Conservation (phyloP, 2,888 invertebrate species). For the Sesamia inferens region DNA sequence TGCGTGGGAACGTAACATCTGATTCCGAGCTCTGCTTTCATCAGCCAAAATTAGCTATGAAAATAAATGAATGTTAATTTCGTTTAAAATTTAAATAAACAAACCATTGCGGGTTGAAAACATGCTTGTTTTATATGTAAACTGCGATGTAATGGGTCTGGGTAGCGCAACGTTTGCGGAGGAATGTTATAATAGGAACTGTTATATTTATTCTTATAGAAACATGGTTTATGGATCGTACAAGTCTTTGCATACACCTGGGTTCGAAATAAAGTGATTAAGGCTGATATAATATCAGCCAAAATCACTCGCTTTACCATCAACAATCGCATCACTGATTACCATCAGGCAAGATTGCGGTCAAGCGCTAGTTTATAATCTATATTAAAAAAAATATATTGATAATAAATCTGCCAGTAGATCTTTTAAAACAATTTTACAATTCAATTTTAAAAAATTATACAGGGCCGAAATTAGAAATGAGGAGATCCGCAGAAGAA, state of each 20-base stretch:
- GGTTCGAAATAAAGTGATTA: neutral
- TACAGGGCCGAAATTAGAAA: too few relatives aligned
- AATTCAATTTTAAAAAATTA: too few relatives aligned
- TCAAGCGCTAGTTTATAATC: too few relatives aligned
- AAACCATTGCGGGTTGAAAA: conserved; percentile 27
- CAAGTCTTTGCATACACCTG: conserved; percentile 14
- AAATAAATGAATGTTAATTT: conserved; percentile 56
- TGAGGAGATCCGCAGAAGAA: too few relatives aligned
- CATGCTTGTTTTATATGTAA: conserved; percentile 40
- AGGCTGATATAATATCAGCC: too few relatives aligned
- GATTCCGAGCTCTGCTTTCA: conserved; percentile 40
- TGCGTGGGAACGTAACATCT: conserved; percentile 46
- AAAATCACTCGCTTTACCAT: too few relatives aligned
- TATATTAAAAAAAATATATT: too few relatives aligned
- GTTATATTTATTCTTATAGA: conserved; percentile 14
- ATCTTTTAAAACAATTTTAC: neutral
- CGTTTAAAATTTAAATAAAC: conserved; percentile 56
- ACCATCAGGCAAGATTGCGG: too few relatives aligned
- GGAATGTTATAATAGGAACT: neutral
- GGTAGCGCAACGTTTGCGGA: neutral
- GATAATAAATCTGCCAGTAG: neutral
- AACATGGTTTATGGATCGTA: conserved; percentile 4
- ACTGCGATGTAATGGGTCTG: conserved; percentile 29
- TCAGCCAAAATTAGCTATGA: conserved; percentile 49
- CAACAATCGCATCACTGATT: too few relatives aligned